phyloP scores from a whole-genome alignment of 2,888 invertebrate genomes.

The Habrosyne pyritoides region DNA sequence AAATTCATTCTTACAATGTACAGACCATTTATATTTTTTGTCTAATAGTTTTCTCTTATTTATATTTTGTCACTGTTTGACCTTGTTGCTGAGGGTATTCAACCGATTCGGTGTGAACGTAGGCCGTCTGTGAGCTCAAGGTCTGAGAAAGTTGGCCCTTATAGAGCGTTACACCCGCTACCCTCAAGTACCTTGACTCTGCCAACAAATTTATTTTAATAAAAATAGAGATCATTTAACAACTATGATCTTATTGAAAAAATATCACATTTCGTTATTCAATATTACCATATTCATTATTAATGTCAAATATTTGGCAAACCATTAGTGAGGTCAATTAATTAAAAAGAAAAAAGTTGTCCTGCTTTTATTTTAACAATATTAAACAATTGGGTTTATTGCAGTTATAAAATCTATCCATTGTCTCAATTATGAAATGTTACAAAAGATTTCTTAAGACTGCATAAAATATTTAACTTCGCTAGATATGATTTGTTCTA shows the following conservation, averaged over 20 bases:
- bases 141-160: slow-evolving; percentile 48
- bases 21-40: background rate
- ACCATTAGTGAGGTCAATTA: no score
- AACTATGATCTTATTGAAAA: background rate
- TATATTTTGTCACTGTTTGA: slow-evolving; percentile 29
- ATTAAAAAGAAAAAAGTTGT: no score
- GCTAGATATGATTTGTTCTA: background rate
- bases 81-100: slow-evolving; percentile 48
- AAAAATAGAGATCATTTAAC: background rate
- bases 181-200: slow-evolving; percentile 16
- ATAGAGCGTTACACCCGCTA: slow-evolving; percentile 28
- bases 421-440: background rate
- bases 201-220: background rate
- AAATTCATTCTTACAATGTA: background rate
- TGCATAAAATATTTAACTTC: background rate
- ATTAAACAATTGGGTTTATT: no score
- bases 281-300: background rate
- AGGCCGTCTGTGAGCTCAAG: slow-evolving; percentile 46
- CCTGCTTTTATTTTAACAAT: no score
- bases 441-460: background rate
- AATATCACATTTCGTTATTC: background rate
- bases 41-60: slow-evolving; percentile 14
- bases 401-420: background rate
- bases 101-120: slow-evolving; percentile 37
- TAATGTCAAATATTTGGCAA: background rate